Evolutionary conservation across 2,888 invertebrate species (phyloP), one percentile per base, ranked within the genome.

Genomic region (Philereme transversata): DNA sequence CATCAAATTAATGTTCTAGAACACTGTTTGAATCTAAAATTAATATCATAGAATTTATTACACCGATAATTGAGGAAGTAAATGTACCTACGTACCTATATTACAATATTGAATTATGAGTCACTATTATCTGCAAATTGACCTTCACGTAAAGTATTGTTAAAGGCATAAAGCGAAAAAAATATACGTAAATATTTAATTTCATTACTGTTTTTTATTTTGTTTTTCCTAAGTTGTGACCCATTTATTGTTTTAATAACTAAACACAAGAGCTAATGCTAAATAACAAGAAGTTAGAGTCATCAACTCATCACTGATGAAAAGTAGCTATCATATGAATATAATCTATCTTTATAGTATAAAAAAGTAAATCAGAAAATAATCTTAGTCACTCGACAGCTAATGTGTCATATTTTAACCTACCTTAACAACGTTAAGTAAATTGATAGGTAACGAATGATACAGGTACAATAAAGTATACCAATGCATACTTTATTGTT

Each of bases 121-220:
- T 77, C 81, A 82, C 79, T 83, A 62, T 60, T 83, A 80, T 79
- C 82, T 82, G 79, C 83, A 82, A 63, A 83, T 78, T 76, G 77
- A 80, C 79, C 79, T 87, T 88, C 81, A 83, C 82, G 76, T 82
- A 75, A 86, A 80, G 84, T 87, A 84, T 89, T 90, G 85, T 90
- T 90, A 87, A 82, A 83, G 83, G 83, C 86, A 87, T 88, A 87
- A 88, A 86, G 83, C 80, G 81, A 84, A 86, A 84, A 78, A 82
- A 90, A 90, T 69, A 90, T 91, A 91, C 90, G 89, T 91, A 91
- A 90, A 89, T 88, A 90, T 91, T 90, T 90, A 90, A 90, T 90
- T 91, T 88, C 72, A 80, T 65, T 61, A 3, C 54, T 55, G 77
- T 72, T 65, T 79, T 74, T 80, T 55, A 81, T 79, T 78, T 87